Evolutionary conservation across 2,888 invertebrate genomes (phyloP).

Genomic region (Drosophila kuntzei): DNA sequence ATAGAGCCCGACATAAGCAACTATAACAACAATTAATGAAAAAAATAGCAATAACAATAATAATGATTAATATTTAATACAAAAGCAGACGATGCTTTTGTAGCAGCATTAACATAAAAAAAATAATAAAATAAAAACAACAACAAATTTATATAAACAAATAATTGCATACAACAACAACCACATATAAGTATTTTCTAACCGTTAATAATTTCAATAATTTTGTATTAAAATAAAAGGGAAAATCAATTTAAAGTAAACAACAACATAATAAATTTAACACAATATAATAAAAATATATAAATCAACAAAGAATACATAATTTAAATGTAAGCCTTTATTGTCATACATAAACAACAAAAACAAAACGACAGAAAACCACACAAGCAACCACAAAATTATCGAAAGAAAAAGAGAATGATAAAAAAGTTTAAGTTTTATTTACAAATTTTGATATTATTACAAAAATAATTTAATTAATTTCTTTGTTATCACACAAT

Average conservation of each 20-base stretch:
- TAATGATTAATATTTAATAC: constrained; percentile 17
- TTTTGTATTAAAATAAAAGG: constrained; percentile 49
- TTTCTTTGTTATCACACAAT: constrained; percentile 57
- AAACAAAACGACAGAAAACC: constrained; percentile 3
- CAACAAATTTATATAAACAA: constrained; percentile 31
- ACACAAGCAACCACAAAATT: constrained; percentile 39
- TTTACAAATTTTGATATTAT: constrained; percentile 63
- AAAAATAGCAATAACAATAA: constrained; percentile 25
- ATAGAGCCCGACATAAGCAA: constrained; percentile 63
- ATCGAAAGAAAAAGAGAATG: constrained; percentile 18
- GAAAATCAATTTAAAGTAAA: constrained; percentile 44
- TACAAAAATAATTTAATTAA: constrained; percentile 58
- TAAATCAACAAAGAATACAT: constrained; percentile 38
- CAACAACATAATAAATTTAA: constrained; percentile 44
- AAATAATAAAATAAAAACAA: constrained; percentile 17
- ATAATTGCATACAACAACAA: constrained; percentile 20
- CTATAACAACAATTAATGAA: constrained; percentile 62
- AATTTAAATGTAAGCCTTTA: constrained; percentile 63
- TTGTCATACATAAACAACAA: constrained; percentile 46
- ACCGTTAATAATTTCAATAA: constrained; percentile 48
- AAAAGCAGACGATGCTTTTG: constrained; percentile 32
- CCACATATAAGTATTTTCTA: constrained; percentile 52
- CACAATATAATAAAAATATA: constrained; percentile 28
- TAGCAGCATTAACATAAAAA: constrained; percentile 33
- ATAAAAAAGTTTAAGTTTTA: constrained; percentile 51